A percentile compares a stretch with the other conserved stretches of the same genome.
Conservation (phyloP, 1,140 invertebrate genomes). For the Acromyrmex charruanus region DNA sequence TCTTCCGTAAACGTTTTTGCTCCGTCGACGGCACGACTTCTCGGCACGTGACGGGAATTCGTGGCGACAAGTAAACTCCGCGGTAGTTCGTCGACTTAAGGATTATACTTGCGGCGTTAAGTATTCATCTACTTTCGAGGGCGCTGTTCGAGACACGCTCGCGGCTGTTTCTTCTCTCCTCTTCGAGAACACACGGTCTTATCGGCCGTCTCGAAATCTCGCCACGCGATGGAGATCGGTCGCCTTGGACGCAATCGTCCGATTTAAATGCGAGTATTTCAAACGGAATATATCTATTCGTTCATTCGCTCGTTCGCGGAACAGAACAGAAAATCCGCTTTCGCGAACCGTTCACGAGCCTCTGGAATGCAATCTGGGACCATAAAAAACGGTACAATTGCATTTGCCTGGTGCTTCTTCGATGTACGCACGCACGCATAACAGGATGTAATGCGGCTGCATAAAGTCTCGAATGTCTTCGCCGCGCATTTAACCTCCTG, state of each 20-base stretch:
- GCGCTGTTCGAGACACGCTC: slow-evolving; percentile 41
- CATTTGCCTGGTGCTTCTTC: slow-evolving; percentile 63
- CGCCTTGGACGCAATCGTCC: slow-evolving; percentile 12
- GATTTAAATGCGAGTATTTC: slow-evolving; percentile 54
- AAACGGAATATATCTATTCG: slow-evolving; percentile 46
- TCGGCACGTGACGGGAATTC: slow-evolving; percentile 70
- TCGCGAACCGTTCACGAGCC: slow-evolving; percentile 24
- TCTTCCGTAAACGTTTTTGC: slow-evolving; percentile 66
- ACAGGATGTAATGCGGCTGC: slow-evolving; percentile 60
- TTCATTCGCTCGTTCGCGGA: slow-evolving; percentile 57
- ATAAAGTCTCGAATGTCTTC: slow-evolving; percentile 57
- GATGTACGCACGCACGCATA: slow-evolving; percentile 31
- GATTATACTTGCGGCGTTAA: slow-evolving; percentile 60
- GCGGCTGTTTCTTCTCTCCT: neutral
- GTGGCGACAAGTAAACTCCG: slow-evolving; percentile 7
- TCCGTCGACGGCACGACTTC: slow-evolving; percentile 57
- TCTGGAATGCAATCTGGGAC: slow-evolving; percentile 56
- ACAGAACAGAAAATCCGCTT: slow-evolving; percentile 42
- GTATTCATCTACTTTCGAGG: slow-evolving; percentile 65
- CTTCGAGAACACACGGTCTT: slow-evolving; percentile 19
- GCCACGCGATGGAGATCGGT: slow-evolving; percentile 41
- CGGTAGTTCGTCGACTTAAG: slow-evolving; percentile 46
- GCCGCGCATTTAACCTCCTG: slow-evolving; percentile 44
- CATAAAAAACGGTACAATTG: slow-evolving; percentile 71
- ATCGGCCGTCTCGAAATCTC: slow-evolving; percentile 29